Evolutionary conservation across 2,113 vertebrate genomes (phyloP).

Genomic region (Petromus typicus): DNA sequence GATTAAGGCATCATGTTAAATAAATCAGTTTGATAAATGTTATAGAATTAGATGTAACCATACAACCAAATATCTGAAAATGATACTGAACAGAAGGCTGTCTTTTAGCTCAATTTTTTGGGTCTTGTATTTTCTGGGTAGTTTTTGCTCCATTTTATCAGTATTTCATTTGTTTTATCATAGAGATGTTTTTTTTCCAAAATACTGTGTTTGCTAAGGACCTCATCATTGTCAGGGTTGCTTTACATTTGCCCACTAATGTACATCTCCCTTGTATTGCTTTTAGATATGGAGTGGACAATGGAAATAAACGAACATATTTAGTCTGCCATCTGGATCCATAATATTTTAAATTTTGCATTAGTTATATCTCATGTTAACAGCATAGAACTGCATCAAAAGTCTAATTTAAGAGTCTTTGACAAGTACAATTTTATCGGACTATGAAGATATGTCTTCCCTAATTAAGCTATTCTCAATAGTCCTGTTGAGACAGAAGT

Average conservation of each 20-base stretch:
- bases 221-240: background rate
- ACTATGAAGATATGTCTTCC: constrained; percentile 65
- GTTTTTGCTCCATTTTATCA: background rate
- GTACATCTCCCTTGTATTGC: background rate
- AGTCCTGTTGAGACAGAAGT: constrained; percentile 40
- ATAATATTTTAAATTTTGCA: constrained; percentile 8
- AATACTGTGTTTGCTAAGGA: background rate
- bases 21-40: background rate
- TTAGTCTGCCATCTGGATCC: background rate
- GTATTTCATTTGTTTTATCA: background rate
- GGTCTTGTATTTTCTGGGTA: background rate
- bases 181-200: background rate
- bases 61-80: constrained; percentile 32
- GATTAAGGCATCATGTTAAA: background rate
- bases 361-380: constrained; percentile 31
- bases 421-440: constrained; percentile 47
- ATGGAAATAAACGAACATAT: background rate
- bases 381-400: background rate
- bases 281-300: background rate
- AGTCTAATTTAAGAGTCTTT: constrained; percentile 74
- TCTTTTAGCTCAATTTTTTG: background rate
- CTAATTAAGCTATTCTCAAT: constrained; percentile 66
- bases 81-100: background rate
- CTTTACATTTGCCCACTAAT: background rate
- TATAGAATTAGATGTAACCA: background rate